Conservation (phyloP, 37 sponge, comb jelly and placozoan genomes). For the Dysidea cf. avara region DNA sequence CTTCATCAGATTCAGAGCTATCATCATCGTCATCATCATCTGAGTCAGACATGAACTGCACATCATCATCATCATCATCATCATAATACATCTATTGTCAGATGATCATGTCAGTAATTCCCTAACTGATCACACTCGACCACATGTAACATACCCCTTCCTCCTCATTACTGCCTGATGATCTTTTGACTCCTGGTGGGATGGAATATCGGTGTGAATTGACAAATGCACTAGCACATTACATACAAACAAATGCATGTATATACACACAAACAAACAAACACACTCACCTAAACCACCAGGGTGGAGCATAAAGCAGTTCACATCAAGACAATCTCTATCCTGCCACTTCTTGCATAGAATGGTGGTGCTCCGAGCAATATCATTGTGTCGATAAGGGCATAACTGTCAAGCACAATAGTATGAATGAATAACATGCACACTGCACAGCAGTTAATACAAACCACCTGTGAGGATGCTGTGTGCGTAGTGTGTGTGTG, state of each 20-base stretch:
- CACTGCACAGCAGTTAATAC: too few relatives aligned
- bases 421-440: too few relatives aligned
- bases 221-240: too few relatives aligned
- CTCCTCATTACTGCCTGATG: background rate
- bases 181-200: background rate
- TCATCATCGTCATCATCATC: conserved; percentile 34
- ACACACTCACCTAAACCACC: conserved; percentile 9
- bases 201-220: background rate
- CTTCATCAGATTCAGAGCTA: too few relatives aligned
- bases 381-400: conserved; percentile 68
- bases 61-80: background rate
- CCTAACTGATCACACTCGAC: too few relatives aligned
- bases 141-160: too few relatives aligned
- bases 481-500: too few relatives aligned
- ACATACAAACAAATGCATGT: background rate
- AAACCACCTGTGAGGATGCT: too few relatives aligned
- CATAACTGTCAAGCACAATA: conserved; percentile 26
- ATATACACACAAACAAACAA: background rate
- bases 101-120: too few relatives aligned
- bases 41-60: background rate
- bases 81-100: background rate
- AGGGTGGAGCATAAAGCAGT: conserved; percentile 54
- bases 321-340: conserved; percentile 36
- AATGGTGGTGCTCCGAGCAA: conserved; percentile 3
- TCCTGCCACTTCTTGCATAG: conserved; percentile 53